Evolutionary conservation across 2,888 invertebrate species (phyloP).

Genomic region (Acronicta psi): DNA sequence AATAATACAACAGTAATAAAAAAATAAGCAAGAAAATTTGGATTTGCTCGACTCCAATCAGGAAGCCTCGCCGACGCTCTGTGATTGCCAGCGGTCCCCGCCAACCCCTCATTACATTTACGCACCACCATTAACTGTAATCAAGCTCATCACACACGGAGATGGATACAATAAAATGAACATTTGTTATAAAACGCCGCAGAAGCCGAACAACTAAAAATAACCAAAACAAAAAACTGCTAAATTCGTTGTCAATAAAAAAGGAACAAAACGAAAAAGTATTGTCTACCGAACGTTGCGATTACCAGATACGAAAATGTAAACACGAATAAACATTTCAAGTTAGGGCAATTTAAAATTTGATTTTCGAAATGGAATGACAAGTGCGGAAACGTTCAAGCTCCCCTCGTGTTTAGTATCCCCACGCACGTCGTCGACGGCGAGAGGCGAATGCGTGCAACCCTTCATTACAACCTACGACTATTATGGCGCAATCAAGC

Average conservation of each 20-base stretch:
- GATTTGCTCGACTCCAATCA: slow-evolving; percentile 76
- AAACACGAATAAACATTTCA: slow-evolving; percentile 62
- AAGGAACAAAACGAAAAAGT: slow-evolving; percentile 18
- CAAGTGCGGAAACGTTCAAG: slow-evolving; percentile 81
- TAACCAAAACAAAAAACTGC: slow-evolving; percentile 26
- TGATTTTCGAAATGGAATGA: slow-evolving; percentile 73
- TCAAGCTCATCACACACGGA: slow-evolving; percentile 84
- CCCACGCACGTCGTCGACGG: slow-evolving; percentile 77
- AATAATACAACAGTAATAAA: slow-evolving; percentile 46
- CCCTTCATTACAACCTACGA: slow-evolving; percentile 85
- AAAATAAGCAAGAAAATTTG: slow-evolving; percentile 67
- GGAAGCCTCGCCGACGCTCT: slow-evolving; percentile 68
- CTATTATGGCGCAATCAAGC: slow-evolving; percentile 86
- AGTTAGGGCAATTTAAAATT: slow-evolving; percentile 71
- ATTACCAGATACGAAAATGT: slow-evolving; percentile 46
- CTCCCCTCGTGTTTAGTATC: slow-evolving; percentile 81
- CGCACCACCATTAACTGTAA: slow-evolving; percentile 82
- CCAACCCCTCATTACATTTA: slow-evolving; percentile 84
- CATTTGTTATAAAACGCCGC: slow-evolving; percentile 68
- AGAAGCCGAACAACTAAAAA: slow-evolving; percentile 25
- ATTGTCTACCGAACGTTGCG: slow-evolving; percentile 30
- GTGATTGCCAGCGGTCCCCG: slow-evolving; percentile 72
- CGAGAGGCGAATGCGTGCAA: slow-evolving; percentile 76
- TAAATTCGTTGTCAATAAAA: slow-evolving; percentile 24
- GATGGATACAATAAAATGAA: slow-evolving; percentile 81